Base-by-base conservation (phyloP, 2,113 vertebrate genomes). In the Phylloscopus trochilus region DNA sequence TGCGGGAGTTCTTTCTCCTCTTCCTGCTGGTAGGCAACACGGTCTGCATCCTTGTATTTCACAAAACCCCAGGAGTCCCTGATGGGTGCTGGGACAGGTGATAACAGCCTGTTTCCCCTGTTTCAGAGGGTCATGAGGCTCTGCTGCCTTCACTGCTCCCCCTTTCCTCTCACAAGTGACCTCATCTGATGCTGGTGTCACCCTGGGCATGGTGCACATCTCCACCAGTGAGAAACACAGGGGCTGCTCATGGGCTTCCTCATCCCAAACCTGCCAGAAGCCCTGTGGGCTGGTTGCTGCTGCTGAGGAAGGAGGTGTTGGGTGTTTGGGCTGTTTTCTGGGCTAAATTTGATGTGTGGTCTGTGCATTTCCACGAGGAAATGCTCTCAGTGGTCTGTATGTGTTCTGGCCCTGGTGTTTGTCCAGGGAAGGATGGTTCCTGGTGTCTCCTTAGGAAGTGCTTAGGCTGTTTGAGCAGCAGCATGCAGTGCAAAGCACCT, bases 131-230 rank as follows among this genome's bases (percentile, higher is more conserved):
- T 16, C 15, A 0, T 13, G 8, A 4, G 11, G 1, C 27, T 8
- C 85, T 21, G 16, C 20, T 81, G n/a, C 26, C 17, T 41, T 49
- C 0, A 0, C 16, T 2, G 13, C 2, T 56, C 5, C 5, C 52
- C 15, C 28, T 76, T 31, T 24, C 39, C 4, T 13, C 35, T 66
- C 5, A 1, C 2, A 1, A 55, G 13, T 0, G 0, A 15, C 37
- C 11, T 3, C 0, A 1, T 18, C 51, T 1, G 1, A 6, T 10
- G 20, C 44, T 20, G 22, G 24, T 1, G 3, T 47, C 80, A 33
- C 51, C 49, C 46, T 26, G 47, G n/a, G 13, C 1, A 1, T 4
- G 73, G 27, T 5, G 11, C 2, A 1, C 19, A 12, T 15, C 49
- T 84, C 47, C 37, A 5, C 2, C 6, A 0, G 27, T 10, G 75